Evolutionary conservation across 2,113 vertebrate genomes (phyloP).

Genomic region (Corydoras sp.): DNA sequence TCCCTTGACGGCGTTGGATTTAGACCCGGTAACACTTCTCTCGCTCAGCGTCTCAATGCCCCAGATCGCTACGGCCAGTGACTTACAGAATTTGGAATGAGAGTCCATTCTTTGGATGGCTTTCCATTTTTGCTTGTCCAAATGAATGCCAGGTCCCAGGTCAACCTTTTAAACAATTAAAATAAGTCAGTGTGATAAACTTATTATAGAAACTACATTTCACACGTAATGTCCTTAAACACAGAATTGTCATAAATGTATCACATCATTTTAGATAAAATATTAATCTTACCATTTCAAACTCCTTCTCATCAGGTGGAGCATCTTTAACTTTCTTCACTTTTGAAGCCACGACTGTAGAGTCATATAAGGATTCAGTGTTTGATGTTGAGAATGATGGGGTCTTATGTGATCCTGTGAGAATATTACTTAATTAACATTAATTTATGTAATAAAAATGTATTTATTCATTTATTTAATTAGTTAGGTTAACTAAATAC

Average conservation of each 20-base stretch:
- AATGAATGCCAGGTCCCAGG: slow-evolving; percentile 21
- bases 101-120: slow-evolving; percentile 32
- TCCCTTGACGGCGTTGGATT: slow-evolving; percentile 26
- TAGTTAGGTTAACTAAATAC: not conserved
- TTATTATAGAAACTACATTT: not conserved
- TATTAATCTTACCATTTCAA: slow-evolving; percentile 5
- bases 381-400: not conserved
- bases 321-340: not conserved
- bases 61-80: slow-evolving; percentile 30
- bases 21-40: slow-evolving; percentile 30
- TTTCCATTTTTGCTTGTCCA: slow-evolving; percentile 31
- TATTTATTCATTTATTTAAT: too few relatives aligned
- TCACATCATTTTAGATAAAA: not conserved
- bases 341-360: slow-evolving; percentile 4
- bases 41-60: slow-evolving; percentile 25
- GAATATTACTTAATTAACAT: not conserved
- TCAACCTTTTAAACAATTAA: slow-evolving; percentile 20
- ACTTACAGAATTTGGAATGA: slow-evolving; percentile 32
- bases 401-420: not conserved
- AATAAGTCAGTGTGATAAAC: not conserved
- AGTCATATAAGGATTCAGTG: slow-evolving; percentile 11
- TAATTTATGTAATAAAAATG: not conserved
- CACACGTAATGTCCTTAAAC: not conserved
- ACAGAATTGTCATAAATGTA: not conserved
- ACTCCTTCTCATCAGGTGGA: slow-evolving; percentile 12